Base-by-base conservation (phyloP, 2,113 vertebrate genomes). In the Varanus salvator region DNA sequence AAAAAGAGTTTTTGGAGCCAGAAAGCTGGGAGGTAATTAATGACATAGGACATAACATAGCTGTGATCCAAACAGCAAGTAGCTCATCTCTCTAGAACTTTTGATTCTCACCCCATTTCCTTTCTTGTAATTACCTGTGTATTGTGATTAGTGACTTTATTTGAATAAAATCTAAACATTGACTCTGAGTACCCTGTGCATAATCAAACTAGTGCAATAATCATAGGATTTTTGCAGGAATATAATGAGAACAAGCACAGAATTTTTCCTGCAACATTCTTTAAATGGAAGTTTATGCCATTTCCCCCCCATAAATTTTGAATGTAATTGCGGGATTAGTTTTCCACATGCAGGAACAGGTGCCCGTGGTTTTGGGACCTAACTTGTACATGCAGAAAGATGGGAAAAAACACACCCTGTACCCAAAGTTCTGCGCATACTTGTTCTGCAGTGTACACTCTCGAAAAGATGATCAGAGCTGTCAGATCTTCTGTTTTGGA, bases 1-100 rank as follows among this genome's bases (percentile, higher is more conserved):
- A 99, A 93, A 99, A 98, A 84, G 99, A 99, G 92, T 99, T 99
- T 95, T 94, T 99, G 96, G 98, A 99, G 95, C 98, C 98, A 69
- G 99, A 99, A n/a, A 99, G 98, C 95, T 99, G 99, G 99, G 99
- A 99, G 98, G 99, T 99, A 95, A 97, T 89, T 44, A 64, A 4
- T 50, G 92, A 68, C 0, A 8, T 91, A 83, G 80, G 92, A 92
- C 87, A 69, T 23, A n/a, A 3, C 9, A 1, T 86, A 93, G 76
- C 11, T n/a, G n/a, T 87, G 50, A 88, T 57, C 88, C 80, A 86
- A 89, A 92, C 78, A 91, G 21, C 76, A 54, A 91, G 3, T 72
- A 44, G 91, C 87, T 29, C 12, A 52, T 68, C 54, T 75, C 14
- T 64, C 78, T 93, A 44, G 88, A 92, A 91, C 86, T 88, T 92